Evolutionary conservation across 2,888 invertebrate species (phyloP), one percentile per base, ranked within the genome.

Genomic region (Habroteleia sp.): DNA sequence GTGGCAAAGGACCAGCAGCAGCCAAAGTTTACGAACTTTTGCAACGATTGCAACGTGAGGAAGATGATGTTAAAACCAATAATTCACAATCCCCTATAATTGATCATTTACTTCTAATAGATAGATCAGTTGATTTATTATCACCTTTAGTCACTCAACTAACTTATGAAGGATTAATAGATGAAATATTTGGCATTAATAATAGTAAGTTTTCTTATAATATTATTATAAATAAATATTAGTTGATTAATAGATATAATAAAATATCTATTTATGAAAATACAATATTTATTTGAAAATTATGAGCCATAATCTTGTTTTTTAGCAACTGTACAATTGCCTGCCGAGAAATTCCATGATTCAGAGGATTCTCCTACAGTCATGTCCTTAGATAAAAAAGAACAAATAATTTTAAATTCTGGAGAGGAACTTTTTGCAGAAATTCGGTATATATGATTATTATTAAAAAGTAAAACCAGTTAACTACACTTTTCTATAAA

Each of bases 111-210:
- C 90, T 99, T 3, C 89, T 99, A 39, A 89, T 99, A 0, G 99
- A 99, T 89, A 91, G 99, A 16, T 93, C 94, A 35, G 92, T 97
- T 1, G 99, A 99, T 91, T 92, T 97, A 54, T 91, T 99, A 42
- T 96, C 97, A 41, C 96, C 97, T 0, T 90, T 99, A 82, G 93
- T 96, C 0, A 97, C 97, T 0, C 99, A 99, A 85, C 91, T 98
- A 25, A 99, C 99, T 0, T 99, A 99, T 83, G 98, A 98, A 89
- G 99, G 99, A 1, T 91, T 99, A 3, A 96, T 99, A 76, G 99
- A 99, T 89, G 98, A 99, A 88, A 92, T 97, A 63, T 98, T 94
- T 89, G 95, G 95, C 25, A 96, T 98, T 66, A 94, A 93, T 79
- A 93, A 91, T 80, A 93, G 91, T 91, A 82, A 66, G 41, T 41